Evolutionary conservation across 1,140 invertebrate species (phyloP), one percentile per base, ranked within the genome.

Genomic region (Drosophila kepulauana): DNA sequence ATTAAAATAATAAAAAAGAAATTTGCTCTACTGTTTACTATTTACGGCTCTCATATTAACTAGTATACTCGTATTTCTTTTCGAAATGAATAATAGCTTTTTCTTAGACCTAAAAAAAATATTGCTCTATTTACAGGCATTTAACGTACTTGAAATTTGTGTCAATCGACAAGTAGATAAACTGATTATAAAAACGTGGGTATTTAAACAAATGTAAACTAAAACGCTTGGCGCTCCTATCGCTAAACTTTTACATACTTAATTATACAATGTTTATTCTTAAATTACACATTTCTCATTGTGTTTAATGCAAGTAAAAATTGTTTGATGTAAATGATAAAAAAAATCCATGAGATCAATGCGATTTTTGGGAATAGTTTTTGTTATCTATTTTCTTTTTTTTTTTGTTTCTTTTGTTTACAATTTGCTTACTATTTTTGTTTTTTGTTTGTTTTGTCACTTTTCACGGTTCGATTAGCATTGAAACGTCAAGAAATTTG

Each of bases 341-440:
- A 87, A 82, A 84, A 85, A 91, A 90, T 84, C 82, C 78, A 81
- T 92, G 91, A 92, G 91, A 92, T 92, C 91, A 92, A 84, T 91
- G 85, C 79, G 87, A 91, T 92, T 91, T 92, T 92, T 92, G 91
- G 91, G 91, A 92, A 92, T 92, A 87, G 88, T 86, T 88, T 82
- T 81, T 79, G 52, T 67, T 65, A 62, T 77, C 69, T 38, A 46
- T 52, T 75, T 62, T 69, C 48, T 61, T 74, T 73, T 74, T 74
- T 73, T 73, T 48, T 69, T 62, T 69, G 52, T 63, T 74, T 73
- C 7, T 38, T 75, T 73, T 79, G 48, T 58, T 76, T 87, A 48
- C 54, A 41, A 63, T 74, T 74, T 78, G 68, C 56, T 64, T 48
- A 43, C 45, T 58, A 49, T 81, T 76, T 73, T 79, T 4, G 8